Percentiles rank a stretch among this genome's conserved stretches.
Conservation (phyloP, 2,797 vertebrate species). For the Onychomys leucogaster region DNA sequence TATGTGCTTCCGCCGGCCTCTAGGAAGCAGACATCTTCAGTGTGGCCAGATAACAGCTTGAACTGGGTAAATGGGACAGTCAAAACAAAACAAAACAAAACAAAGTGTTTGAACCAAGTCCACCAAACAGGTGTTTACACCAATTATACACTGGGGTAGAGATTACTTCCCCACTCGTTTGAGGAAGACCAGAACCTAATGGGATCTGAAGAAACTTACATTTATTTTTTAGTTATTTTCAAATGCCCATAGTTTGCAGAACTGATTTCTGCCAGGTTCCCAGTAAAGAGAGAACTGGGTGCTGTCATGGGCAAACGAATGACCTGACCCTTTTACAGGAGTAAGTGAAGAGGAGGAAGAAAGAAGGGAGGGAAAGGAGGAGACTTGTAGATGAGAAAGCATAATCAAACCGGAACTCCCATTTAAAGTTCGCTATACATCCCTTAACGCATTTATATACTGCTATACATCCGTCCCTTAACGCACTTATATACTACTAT, state of each 20-base stretch:
- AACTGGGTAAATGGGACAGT: background rate
- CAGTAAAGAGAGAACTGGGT: conserved; percentile 32
- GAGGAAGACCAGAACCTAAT: background rate
- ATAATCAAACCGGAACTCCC: background rate
- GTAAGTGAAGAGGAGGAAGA: background rate
- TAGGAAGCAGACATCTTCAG: background rate
- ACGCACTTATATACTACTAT: background rate
- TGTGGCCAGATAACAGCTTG: background rate
- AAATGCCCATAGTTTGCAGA: conserved; percentile 36
- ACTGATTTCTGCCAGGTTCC: conserved; percentile 24
- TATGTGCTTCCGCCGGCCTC: background rate
- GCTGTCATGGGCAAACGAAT: background rate
- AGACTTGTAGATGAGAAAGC: background rate
- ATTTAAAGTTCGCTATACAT: background rate
- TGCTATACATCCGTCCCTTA: too few species aligned
- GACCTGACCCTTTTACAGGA: conserved; percentile 46
- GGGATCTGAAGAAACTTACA: background rate
- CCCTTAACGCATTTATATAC: too few species aligned
- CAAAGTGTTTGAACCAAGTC: background rate
- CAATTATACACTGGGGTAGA: background rate
- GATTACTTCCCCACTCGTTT: background rate
- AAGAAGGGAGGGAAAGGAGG: background rate
- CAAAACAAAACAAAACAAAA: background rate
- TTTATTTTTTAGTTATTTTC: conserved; percentile 48
- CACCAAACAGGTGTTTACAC: conserved; percentile 1